Percentiles rank a stretch among this genome's conserved stretches.
These are phyloP conservation scores for Steinernema feltiae DNA, from an alignment of 1,140 invertebrate genomes.

Conservation along the genomic window DNA sequence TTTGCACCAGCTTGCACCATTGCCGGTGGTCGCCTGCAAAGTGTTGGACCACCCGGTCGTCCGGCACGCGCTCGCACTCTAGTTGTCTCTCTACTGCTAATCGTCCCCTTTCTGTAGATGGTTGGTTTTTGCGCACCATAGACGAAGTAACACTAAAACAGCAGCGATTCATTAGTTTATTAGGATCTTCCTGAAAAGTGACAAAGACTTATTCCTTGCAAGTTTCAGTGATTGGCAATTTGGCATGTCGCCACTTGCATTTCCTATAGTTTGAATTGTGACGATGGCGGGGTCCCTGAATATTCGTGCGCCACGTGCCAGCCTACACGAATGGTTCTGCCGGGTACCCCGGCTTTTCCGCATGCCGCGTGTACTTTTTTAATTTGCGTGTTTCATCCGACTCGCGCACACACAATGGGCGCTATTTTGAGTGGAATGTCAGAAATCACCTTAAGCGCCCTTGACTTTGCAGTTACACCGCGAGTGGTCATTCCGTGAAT, in stretches of 20 bases:
- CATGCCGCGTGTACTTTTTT: slow-evolving; percentile 6
- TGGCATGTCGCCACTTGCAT: not conserved
- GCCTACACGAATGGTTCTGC: not conserved
- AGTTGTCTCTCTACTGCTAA: not conserved
- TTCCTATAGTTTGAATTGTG: not conserved
- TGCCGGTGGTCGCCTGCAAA: not conserved
- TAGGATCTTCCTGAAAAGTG: not conserved
- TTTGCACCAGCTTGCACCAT: not conserved
- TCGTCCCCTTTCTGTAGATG: too few relatives aligned
- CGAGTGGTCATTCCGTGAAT: too few relatives aligned
- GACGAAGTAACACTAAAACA: too few relatives aligned
- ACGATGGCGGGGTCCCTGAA: not conserved
- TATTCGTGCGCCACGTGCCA: not conserved
- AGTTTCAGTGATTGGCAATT: not conserved
- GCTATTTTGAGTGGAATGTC: too few relatives aligned
- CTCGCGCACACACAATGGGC: not conserved
- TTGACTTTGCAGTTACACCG: too few relatives aligned
- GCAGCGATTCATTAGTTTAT: too few relatives aligned
- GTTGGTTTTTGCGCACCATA: too few relatives aligned
- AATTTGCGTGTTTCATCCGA: not conserved
- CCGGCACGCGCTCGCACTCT: not conserved
- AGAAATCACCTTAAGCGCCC: too few relatives aligned
- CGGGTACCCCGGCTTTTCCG: not conserved
- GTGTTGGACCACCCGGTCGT: not conserved
- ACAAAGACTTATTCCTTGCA: not conserved